These are phyloP conservation scores for Physeter macrocephalus DNA, from an alignment of 2,113 vertebrate species.

Conservation along the genomic window DNA sequence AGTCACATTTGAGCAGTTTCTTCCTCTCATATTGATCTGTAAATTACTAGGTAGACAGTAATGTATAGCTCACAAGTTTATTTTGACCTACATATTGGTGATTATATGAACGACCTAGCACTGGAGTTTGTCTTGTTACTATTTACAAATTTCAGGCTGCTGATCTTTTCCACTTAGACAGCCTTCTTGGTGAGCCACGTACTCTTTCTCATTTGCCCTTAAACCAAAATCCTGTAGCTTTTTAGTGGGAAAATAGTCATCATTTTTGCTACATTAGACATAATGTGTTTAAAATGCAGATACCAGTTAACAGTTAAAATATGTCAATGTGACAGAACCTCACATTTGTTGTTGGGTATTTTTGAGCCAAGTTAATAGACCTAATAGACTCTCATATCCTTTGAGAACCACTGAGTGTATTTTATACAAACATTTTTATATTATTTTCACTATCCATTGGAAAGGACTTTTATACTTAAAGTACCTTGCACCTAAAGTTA, in stretches of 20 bases:
- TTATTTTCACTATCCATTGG: not conserved
- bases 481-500: not conserved
- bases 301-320: not conserved
- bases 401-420: not conserved
- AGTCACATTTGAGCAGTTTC: not conserved
- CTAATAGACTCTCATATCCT: not conserved
- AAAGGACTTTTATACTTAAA: not conserved
- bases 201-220: not conserved
- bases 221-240: not conserved
- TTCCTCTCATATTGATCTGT: not conserved
- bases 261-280: not conserved
- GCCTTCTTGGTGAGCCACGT: not conserved
- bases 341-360: not conserved
- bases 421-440: not conserved
- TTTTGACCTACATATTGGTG: slow-evolving; percentile 44
- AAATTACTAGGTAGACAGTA: slow-evolving; percentile 18
- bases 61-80: not conserved
- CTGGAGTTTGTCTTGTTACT: not conserved
- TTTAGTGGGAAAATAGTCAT: not conserved
- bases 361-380: not conserved
- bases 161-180: not conserved
- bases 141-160: not conserved
- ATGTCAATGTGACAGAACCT: not conserved
- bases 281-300: not conserved
- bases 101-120: not conserved